These are phyloP conservation scores for Hybos culiciformis DNA, from an alignment of 2,888 invertebrate genomes.

Conservation along the genomic window DNA sequence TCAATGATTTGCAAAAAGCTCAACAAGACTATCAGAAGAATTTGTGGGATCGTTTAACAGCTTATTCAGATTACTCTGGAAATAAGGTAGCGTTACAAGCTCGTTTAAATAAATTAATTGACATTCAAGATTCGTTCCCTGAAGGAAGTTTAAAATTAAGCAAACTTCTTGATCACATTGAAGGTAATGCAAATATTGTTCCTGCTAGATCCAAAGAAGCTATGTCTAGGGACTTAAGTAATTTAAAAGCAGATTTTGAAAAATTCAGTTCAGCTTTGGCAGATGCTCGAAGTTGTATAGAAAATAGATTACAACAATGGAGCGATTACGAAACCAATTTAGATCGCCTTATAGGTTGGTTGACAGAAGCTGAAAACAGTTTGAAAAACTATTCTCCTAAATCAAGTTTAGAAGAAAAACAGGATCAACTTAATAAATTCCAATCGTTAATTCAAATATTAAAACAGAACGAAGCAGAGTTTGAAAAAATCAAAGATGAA, in stretches of 20 bases:
- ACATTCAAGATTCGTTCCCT: conserved; percentile 62
- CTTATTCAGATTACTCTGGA: conserved; percentile 73
- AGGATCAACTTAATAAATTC: conserved; percentile 78
- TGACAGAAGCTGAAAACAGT: conserved; percentile 71
- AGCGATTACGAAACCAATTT: conserved; percentile 77
- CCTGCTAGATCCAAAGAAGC: conserved; percentile 73
- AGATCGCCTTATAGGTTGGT: conserved; percentile 68
- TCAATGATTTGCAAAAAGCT: conserved; percentile 70
- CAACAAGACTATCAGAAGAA: conserved; percentile 84
- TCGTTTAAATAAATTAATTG: conserved; percentile 63
- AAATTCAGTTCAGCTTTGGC: conserved; percentile 64
- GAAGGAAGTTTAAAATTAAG: conserved; percentile 67
- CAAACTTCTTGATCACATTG: conserved; percentile 58
- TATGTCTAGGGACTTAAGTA: conserved; percentile 66
- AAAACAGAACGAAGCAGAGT: conserved; percentile 71
- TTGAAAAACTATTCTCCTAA: conserved; percentile 74
- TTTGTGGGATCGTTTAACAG: conserved; percentile 73
- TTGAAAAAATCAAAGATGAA: conserved; percentile 75
- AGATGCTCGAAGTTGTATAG: conserved; percentile 65
- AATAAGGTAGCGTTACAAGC: conserved; percentile 74
- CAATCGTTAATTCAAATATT: conserved; percentile 68
- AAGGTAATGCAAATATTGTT: conserved; percentile 51
- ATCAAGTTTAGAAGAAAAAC: conserved; percentile 77
- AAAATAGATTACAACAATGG: conserved; percentile 81
- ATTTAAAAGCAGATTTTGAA: conserved; percentile 69